Base-by-base conservation (phyloP, 2,888 invertebrate genomes). In the Perizoma flavofasciatum region DNA sequence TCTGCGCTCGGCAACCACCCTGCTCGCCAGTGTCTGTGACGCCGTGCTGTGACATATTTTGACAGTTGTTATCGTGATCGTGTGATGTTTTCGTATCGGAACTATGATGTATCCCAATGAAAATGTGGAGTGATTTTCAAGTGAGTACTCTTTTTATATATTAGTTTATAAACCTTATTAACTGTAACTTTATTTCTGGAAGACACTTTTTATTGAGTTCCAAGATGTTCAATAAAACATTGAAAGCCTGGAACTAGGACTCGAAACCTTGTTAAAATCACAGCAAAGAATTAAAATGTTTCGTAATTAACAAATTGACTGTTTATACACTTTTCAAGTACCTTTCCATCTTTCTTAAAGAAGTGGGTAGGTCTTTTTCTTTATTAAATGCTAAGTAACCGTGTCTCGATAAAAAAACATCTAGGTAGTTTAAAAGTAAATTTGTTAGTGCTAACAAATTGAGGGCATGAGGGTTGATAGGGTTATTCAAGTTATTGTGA, bases 111-210 rank as follows among this genome's bases (percentile, higher is more conserved):
- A 91, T 92, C 86, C 91, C 87, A 81, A 92, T 92, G 92, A 92
- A 92, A 86, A 92, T 92, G 92, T 92, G 92, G 92, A 92, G 92
- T 92, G 92, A 92, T 88, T 91, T 92, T 78, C 92, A 92, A 90
- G 92, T 92, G 76, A 89, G 91, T 68, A 66, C 65, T 45, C 49
- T 35, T 43, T 61, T 9, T 35, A 22, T 35, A 22, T 55, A 32
- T 22, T 50, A 35, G 40, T 52, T 40, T 61, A 6, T 50, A 56
- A 65, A 56, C 48, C 49, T 35, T 46, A 9, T 46, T 44, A 43
- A 41, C 32, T 34, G 47, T 57, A 43, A 32, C 49, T 59, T 35
- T 35, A 61, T 72, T 74, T 72, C 67, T 75, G 61, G 49, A 62
- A 69, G 65, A 72, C 60, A 66, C 57, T 67, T 68, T 71, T 72